phyloP scores from a whole-genome alignment of 30 jellyfish, hydroid and myxozoan species.

The Cassiopea andromeda region DNA sequence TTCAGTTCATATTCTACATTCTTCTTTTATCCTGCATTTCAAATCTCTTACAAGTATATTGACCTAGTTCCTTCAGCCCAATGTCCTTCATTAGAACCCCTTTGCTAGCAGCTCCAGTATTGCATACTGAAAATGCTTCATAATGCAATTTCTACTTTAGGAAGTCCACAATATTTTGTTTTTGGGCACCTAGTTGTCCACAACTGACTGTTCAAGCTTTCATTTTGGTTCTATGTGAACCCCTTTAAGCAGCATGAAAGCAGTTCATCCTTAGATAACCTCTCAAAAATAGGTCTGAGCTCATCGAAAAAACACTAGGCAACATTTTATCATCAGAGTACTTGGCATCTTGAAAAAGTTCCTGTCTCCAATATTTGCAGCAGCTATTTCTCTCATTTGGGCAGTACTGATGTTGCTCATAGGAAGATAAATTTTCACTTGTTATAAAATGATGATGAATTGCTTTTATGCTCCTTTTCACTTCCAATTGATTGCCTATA shows the following conservation, averaged over 20 bases:
- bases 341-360: neutral
- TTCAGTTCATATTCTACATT: too few species aligned
- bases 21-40: too few species aligned
- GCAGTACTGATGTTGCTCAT: constrained; percentile 26
- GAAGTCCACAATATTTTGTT: constrained; percentile 25
- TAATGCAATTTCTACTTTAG: constrained; percentile 9
- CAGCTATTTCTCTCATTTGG: constrained; percentile 18
- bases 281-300: constrained; percentile 5
- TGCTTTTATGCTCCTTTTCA: constrained; percentile 17
- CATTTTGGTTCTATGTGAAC: constrained; percentile 53
- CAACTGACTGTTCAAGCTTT: constrained; percentile 8
- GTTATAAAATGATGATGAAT: constrained; percentile 26
- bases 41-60: too few species aligned
- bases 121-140: neutral
- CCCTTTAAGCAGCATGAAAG: constrained; percentile 47
- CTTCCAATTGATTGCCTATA: neutral
- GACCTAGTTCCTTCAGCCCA: neutral
- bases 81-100: neutral
- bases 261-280: constrained; percentile 26
- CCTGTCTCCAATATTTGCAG: constrained; percentile 39
- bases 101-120: neutral
- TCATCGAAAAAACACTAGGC: neutral
- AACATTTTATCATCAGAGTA: constrained; percentile 5
- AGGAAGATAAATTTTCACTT: neutral
- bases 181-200: constrained; percentile 29